Evolutionary conservation across 2,797 vertebrate species (phyloP).

Genomic region (Lagocephalus sceleratus): DNA sequence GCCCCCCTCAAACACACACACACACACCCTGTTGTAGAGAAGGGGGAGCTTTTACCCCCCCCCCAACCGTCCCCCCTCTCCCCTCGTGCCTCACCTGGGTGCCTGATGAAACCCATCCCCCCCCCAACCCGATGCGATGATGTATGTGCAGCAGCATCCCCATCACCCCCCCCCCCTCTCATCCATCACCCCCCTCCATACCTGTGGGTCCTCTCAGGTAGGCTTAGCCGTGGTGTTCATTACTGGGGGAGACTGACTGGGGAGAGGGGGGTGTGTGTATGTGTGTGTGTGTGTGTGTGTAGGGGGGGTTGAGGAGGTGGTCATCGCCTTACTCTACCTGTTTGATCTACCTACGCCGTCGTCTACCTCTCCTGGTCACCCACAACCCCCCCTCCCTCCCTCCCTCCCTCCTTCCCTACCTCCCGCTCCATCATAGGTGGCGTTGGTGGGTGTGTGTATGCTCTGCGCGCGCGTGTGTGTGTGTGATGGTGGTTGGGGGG

Average conservation of each 20-base stretch:
- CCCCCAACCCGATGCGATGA: slow-evolving; percentile 29
- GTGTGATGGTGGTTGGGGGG: slow-evolving; percentile 50
- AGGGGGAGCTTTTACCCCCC: slow-evolving; percentile 7
- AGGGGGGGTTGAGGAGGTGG: too few species aligned
- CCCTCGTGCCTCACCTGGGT: slow-evolving; percentile 25
- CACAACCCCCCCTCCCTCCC: background rate
- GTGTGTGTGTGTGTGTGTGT: slow-evolving; percentile 48
- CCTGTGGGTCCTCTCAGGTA: slow-evolving; percentile 64
- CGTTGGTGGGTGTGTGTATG: slow-evolving; percentile 40
- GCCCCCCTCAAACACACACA: slow-evolving; percentile 4
- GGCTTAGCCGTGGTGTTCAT: slow-evolving; percentile 42
- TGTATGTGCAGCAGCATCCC: slow-evolving; percentile 21
- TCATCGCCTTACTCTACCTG: slow-evolving; percentile 56
- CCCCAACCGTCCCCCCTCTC: too few species aligned
- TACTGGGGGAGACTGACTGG: slow-evolving; percentile 55
- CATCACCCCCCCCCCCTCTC: slow-evolving; percentile 17
- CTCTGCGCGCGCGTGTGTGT: too few species aligned
- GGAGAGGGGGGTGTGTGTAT: slow-evolving; percentile 18
- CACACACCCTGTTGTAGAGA: slow-evolving; percentile 19
- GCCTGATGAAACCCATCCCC: slow-evolving; percentile 11
- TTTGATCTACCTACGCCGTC: slow-evolving; percentile 60
- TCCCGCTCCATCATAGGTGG: slow-evolving; percentile 55
- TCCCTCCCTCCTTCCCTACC: slow-evolving; percentile 52
- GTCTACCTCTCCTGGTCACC: too few species aligned
- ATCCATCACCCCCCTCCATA: slow-evolving; percentile 30